Conservation (phyloP, 2,797 vertebrate genomes). For the Pseudomugil gertrudae region DNA sequence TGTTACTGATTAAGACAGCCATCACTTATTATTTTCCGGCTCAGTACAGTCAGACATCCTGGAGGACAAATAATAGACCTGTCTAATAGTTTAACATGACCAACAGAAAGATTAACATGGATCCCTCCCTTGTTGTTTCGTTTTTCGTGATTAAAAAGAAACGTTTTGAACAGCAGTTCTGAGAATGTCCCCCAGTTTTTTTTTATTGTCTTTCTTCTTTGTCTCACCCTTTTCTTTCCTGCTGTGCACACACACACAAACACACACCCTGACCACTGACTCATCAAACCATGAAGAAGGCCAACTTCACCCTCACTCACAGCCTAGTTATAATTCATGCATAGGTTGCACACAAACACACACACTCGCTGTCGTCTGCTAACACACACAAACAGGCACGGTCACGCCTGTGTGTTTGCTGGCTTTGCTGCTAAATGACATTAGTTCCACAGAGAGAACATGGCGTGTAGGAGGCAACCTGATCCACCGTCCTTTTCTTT, state of each 20-base stretch:
- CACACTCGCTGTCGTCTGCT: slow-evolving; percentile 40
- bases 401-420: slow-evolving; percentile 78
- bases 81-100: slow-evolving; percentile 50
- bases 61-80: slow-evolving; percentile 43
- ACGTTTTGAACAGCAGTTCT: slow-evolving; percentile 21
- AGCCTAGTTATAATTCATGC: slow-evolving; percentile 68
- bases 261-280: slow-evolving; percentile 60
- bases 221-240: slow-evolving; percentile 41
- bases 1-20: slow-evolving; percentile 78
- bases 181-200: slow-evolving; percentile 43
- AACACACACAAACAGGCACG: slow-evolving; percentile 51
- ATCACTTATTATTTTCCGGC: slow-evolving; percentile 78
- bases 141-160: slow-evolving; percentile 30
- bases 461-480: slow-evolving; percentile 79
- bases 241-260: slow-evolving; percentile 32
- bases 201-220: slow-evolving; percentile 45
- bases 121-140: slow-evolving; percentile 19
- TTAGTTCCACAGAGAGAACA: slow-evolving; percentile 81
- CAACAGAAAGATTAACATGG: slow-evolving; percentile 42
- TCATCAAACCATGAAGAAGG: slow-evolving; percentile 72
- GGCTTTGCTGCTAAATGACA: slow-evolving; percentile 77
- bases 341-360: slow-evolving; percentile 65
- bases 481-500: slow-evolving; percentile 77
- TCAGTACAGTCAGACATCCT: slow-evolving; percentile 49
- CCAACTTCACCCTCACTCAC: slow-evolving; percentile 61